These are phyloP conservation scores for Lomographa bimaculata DNA, from an alignment of 2,888 invertebrate genomes.

Conservation along the genomic window DNA sequence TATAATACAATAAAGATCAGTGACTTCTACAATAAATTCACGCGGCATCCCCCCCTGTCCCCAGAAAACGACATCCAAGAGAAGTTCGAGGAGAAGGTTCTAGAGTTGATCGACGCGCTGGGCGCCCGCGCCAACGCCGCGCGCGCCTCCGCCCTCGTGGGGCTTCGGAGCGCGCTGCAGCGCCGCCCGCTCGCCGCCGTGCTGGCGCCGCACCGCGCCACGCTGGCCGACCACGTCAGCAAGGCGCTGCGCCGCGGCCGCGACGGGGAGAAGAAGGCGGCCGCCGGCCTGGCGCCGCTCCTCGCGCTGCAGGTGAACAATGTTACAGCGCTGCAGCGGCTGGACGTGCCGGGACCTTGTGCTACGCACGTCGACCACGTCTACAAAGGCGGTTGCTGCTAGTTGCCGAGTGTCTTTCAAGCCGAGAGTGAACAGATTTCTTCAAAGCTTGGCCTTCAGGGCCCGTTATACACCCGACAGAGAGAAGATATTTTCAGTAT, in stretches of 20 bases:
- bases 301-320: slow-evolving; percentile 89
- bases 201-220: slow-evolving; percentile 89
- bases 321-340: not conserved
- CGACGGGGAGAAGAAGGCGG: slow-evolving; percentile 91
- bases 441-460: no score
- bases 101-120: slow-evolving; percentile 93
- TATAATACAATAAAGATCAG: no score
- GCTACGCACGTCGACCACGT: slow-evolving; percentile 84
- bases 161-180: slow-evolving; percentile 89
- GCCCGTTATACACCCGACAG: no score
- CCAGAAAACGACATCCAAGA: slow-evolving; percentile 83
- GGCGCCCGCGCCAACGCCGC: slow-evolving; percentile 95
- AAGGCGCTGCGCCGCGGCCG: slow-evolving; percentile 92
- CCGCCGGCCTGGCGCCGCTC: slow-evolving; percentile 91
- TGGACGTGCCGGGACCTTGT: not conserved
- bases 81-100: slow-evolving; percentile 93
- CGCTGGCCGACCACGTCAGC: slow-evolving; percentile 92
- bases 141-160: slow-evolving; percentile 88
- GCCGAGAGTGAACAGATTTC: no score
- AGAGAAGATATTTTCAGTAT: no score
- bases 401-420: no score
- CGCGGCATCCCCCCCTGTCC: no score
- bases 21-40: no score
- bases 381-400: no score
- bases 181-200: slow-evolving; percentile 91